Conservation (phyloP, 1,140 invertebrate genomes). For the Drosophila chauvacae region DNA sequence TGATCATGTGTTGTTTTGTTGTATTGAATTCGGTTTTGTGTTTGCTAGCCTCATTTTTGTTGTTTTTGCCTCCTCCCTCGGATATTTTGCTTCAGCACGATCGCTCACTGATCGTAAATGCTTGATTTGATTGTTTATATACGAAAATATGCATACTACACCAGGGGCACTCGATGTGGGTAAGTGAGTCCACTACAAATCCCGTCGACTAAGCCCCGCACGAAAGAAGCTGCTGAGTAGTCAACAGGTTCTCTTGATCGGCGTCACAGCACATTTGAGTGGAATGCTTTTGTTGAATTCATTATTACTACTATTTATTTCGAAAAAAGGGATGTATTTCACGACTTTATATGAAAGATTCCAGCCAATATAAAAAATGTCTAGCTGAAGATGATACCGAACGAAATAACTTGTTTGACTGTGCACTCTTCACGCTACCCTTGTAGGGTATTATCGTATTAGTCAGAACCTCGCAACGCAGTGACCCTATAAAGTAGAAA, state of each 20-base stretch:
- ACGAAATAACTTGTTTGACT: neutral
- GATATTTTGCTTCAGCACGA: slow-evolving; percentile 55
- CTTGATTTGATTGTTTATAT: slow-evolving; percentile 78
- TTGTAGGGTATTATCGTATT: neutral
- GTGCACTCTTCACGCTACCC: neutral
- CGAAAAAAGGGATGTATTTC: slow-evolving; percentile 9
- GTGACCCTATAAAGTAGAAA: neutral
- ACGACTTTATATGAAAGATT: neutral
- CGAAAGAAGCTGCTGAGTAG: slow-evolving; percentile 5
- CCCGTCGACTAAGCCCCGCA: slow-evolving; percentile 3
- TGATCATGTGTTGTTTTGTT: slow-evolving; percentile 56
- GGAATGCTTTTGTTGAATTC: slow-evolving; percentile 11
- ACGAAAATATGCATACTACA: slow-evolving; percentile 66
- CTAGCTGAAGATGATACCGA: neutral
- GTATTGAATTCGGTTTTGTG: slow-evolving; percentile 52
- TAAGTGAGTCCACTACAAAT: slow-evolving; percentile 19
- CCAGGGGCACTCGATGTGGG: slow-evolving; percentile 52
- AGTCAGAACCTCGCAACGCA: neutral
- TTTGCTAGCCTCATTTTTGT: slow-evolving; percentile 33
- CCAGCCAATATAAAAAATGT: neutral
- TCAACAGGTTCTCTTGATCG: slow-evolving; percentile 23
- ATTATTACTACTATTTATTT: neutral
- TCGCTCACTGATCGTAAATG: slow-evolving; percentile 71
- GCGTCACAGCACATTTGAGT: slow-evolving; percentile 8
- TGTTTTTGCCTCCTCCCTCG: slow-evolving; percentile 18